Percentiles rank a stretch among this genome's conserved stretches.
These are phyloP conservation scores for Morone saxatilis DNA, from an alignment of 2,113 vertebrate genomes.

Conservation along the genomic window DNA sequence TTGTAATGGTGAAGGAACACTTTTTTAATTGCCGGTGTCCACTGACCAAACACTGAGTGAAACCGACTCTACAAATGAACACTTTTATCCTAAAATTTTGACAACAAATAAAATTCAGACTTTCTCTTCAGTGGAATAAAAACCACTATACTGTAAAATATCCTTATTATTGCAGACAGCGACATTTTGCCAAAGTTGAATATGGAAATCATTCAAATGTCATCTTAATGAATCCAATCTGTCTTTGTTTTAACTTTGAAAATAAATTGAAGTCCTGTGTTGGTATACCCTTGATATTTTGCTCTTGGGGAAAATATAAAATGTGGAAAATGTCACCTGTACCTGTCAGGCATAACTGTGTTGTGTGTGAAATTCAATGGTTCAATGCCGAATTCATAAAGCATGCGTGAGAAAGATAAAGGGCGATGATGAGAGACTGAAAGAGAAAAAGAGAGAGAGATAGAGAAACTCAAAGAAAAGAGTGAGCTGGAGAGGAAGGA, in stretches of 20 bases:
- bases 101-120: not conserved
- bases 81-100: too few relatives aligned
- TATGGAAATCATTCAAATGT: conserved; percentile 18
- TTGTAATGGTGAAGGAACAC: too few relatives aligned
- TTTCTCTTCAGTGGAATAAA: too few relatives aligned
- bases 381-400: conserved; percentile 55
- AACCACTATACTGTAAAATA: too few relatives aligned
- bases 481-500: conserved; percentile 50
- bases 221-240: conserved; percentile 32
- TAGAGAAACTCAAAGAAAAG: conserved; percentile 40
- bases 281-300: conserved; percentile 23
- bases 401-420: conserved; percentile 63
- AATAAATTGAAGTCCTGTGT: conserved; percentile 5
- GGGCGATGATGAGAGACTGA: conserved; percentile 39
- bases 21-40: too few relatives aligned
- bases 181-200: not conserved
- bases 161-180: not conserved
- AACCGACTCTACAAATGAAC: too few relatives aligned
- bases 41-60: too few relatives aligned
- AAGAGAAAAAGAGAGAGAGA: conserved; percentile 33
- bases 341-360: conserved; percentile 49
- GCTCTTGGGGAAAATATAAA: conserved; percentile 24
- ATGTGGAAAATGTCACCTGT: conserved; percentile 64
- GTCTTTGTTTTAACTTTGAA: conserved; percentile 40
- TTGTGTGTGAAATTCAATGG: conserved; percentile 52